Evolutionary conservation across 1,140 invertebrate genomes (phyloP), one percentile per base, ranked within the genome.

Genomic region (Daktulosphaira vitifoliae): DNA sequence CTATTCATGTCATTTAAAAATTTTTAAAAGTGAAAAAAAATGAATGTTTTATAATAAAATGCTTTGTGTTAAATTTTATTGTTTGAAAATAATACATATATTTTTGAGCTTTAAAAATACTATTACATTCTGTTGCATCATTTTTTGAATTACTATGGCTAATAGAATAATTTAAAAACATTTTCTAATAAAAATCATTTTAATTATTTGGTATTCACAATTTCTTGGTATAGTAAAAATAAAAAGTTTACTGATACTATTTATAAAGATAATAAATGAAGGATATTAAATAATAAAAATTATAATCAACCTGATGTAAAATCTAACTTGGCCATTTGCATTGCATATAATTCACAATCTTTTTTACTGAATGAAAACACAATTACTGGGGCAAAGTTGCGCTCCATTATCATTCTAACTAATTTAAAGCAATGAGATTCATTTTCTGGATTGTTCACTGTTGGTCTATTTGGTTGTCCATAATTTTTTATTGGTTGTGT

Each of bases 311-410:
- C 81, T 25, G 88, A 89, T 74, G 98, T 99, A 69, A 99, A 95
- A 78, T 99, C 95, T 66, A 99, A 78, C 76, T 96, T 95, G 0
- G 93, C 84, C 86, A 99, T 89, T 76, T 95, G 90, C 78, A 94
- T 84, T 0, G 96, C 97, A 76, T 98, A 99, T 0, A 87, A 75
- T 76, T 99, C 96, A 73, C 97, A 99, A 68, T 99, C 96, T 74
- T 97, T 98, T 74, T 97, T 96, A 70, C 93, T 97, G 76, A 99
- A 99, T 73, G 94, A 98, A 77, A 99, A 99, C 56, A 98, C 91
- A 71, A 99, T 99, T 16, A 96, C 93, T 0, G 96, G 97, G 0
- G 95, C 91, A 77, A 98, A 94, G 74, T 94, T 92, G 48, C 92
- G 78, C 74, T 99, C 96, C 90, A 98, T 96, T 23, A 99, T 94